These are phyloP conservation scores for Conger conger DNA, from an alignment of 2,113 vertebrate genomes.

Conservation along the genomic window DNA sequence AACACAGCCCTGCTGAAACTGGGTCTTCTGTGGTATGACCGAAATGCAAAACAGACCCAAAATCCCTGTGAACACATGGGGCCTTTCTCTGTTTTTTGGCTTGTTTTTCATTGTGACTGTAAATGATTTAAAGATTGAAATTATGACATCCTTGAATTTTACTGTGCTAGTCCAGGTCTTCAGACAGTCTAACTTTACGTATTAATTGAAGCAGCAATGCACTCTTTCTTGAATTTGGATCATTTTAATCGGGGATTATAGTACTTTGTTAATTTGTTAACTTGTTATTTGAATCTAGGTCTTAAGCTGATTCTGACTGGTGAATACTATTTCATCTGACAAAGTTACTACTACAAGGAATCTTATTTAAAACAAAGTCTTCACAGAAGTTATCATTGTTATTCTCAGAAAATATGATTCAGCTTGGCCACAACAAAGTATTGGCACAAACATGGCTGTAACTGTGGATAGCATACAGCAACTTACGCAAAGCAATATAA, in stretches of 20 bases:
- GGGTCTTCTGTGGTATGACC: too few relatives aligned
- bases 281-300: neutral
- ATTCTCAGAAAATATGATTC: too few relatives aligned
- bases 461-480: too few relatives aligned
- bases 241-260: neutral
- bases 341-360: neutral
- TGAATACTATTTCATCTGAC: neutral
- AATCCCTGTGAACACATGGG: conserved; percentile 8
- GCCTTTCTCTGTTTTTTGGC: neutral
- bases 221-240: neutral
- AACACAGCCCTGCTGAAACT: conserved; percentile 3
- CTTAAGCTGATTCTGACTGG: neutral
- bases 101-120: neutral
- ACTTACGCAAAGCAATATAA: too few relatives aligned
- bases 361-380: too few relatives aligned
- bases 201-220: neutral
- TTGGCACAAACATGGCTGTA: too few relatives aligned
- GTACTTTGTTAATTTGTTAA: neutral
- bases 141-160: neutral
- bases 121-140: conserved; percentile 8
- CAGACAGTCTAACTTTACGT: neutral
- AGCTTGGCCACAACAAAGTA: too few relatives aligned
- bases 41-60: neutral
- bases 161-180: neutral
- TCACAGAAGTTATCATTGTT: too few relatives aligned